Evolutionary conservation across 2,888 invertebrate species (phyloP).

Genomic region (Poecilus cupreus): DNA sequence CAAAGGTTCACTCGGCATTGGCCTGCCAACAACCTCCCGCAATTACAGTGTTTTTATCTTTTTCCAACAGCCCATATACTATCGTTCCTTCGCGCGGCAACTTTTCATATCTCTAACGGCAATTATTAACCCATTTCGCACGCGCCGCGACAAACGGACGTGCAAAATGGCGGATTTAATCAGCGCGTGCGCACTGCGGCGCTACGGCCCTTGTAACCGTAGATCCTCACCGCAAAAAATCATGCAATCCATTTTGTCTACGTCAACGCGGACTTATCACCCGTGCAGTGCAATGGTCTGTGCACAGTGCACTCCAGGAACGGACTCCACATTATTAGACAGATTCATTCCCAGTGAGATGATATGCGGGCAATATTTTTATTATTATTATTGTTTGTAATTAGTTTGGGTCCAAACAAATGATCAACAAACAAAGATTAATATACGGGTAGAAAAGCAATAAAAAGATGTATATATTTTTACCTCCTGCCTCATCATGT

Average conservation of each 20-base stretch:
- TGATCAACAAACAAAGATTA: background rate
- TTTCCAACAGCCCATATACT: conserved; percentile 12
- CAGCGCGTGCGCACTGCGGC: conserved; percentile 23
- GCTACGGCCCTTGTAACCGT: conserved; percentile 18
- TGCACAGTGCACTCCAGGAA: background rate
- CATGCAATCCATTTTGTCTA: conserved; percentile 39
- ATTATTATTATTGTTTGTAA: background rate
- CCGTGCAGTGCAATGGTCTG: background rate
- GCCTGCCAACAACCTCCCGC: conserved; percentile 7
- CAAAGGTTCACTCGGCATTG: background rate
- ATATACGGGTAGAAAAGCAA: background rate
- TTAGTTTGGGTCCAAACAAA: background rate
- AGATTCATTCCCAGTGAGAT: background rate
- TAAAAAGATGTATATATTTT: no score
- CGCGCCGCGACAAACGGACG: conserved; percentile 35
- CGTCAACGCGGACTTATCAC: conserved; percentile 28
- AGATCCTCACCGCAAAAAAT: conserved; percentile 35
- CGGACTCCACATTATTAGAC: background rate
- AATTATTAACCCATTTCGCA: conserved; percentile 53
- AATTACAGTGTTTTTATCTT: conserved; percentile 33
- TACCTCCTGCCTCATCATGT: no score
- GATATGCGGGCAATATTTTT: background rate
- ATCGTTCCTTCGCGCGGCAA: conserved; percentile 10
- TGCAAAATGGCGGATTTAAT: conserved; percentile 35
- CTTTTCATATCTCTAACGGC: conserved; percentile 49